Evolutionary conservation across 2,888 invertebrate genomes (phyloP).

Genomic region (Drosophila greeni): DNA sequence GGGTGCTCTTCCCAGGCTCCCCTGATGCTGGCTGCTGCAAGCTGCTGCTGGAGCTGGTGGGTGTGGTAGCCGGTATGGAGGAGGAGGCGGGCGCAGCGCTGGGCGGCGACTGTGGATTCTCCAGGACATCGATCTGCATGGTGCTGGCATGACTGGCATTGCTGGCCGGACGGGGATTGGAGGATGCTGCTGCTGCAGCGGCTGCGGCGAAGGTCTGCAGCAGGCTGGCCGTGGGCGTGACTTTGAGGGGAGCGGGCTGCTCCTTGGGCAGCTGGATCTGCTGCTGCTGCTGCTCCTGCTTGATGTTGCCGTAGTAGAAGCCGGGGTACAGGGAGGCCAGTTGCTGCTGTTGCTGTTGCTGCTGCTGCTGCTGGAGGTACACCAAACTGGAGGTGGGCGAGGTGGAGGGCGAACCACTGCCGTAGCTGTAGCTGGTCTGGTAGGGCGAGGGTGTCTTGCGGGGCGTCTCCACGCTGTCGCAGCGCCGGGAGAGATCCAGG

Average conservation of each 20-base stretch:
- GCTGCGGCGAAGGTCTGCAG: slow-evolving; percentile 57
- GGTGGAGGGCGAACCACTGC: slow-evolving; percentile 70
- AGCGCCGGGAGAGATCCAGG: slow-evolving; percentile 78
- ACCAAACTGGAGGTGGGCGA: slow-evolving; percentile 59
- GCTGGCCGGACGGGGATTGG: slow-evolving; percentile 51
- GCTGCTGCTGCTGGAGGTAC: slow-evolving; percentile 43
- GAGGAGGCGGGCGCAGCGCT: slow-evolving; percentile 16
- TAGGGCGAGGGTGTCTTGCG: slow-evolving; percentile 78
- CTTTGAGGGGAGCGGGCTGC: slow-evolving; percentile 24
- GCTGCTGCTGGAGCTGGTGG: slow-evolving; percentile 39
- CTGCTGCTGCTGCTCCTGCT: slow-evolving; percentile 55
- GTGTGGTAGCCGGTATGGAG: slow-evolving; percentile 40
- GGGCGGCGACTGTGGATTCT: slow-evolving; percentile 46
- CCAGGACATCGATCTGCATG: slow-evolving; percentile 61
- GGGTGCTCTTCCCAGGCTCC: slow-evolving; percentile 78
- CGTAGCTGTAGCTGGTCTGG: slow-evolving; percentile 74
- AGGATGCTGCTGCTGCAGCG: slow-evolving; percentile 42
- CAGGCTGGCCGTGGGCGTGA: slow-evolving; percentile 45
- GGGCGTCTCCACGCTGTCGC: slow-evolving; percentile 75
- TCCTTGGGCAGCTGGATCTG: slow-evolving; percentile 6
- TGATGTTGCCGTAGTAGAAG: slow-evolving; percentile 63
- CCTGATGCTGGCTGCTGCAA: slow-evolving; percentile 8
- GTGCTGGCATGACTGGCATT: slow-evolving; percentile 58
- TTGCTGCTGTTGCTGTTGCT: slow-evolving; percentile 44
- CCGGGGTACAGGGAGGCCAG: slow-evolving; percentile 64